Conservation (phyloP, 2,113 vertebrate genomes). For the cat (Felis catus) region DNA sequence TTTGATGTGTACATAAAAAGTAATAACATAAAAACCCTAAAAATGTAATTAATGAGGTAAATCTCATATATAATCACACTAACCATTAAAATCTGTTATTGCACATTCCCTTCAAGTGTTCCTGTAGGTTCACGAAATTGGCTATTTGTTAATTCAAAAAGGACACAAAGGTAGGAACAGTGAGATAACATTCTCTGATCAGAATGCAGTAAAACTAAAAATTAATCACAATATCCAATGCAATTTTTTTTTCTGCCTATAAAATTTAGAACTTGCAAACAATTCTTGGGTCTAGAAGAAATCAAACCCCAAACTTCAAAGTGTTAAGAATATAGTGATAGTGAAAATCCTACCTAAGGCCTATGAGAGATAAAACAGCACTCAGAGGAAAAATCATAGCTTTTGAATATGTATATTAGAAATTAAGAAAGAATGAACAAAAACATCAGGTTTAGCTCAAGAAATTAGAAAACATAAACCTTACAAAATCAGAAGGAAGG, state of each 20-base stretch:
- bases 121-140: background rate
- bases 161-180: background rate
- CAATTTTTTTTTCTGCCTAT: background rate
- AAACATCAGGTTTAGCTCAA: background rate
- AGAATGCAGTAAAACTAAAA: background rate
- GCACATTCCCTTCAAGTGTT: background rate
- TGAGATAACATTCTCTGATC: background rate
- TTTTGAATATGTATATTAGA: background rate
- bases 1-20: background rate
- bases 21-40: constrained; percentile 2
- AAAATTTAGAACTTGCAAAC: background rate
- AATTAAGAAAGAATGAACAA: background rate
- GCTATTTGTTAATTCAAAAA: background rate
- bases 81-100: background rate
- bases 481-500: background rate
- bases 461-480: background rate
- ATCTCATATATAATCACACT: background rate
- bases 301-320: background rate
- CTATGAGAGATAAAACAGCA: background rate
- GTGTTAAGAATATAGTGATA: background rate
- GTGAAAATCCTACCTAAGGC: background rate
- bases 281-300: background rate
- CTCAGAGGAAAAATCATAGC: constrained; percentile 9
- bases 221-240: background rate
- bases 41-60: background rate